Conservation (phyloP, 2,797 vertebrate species). For the Arrhamphus sclerolepis region DNA sequence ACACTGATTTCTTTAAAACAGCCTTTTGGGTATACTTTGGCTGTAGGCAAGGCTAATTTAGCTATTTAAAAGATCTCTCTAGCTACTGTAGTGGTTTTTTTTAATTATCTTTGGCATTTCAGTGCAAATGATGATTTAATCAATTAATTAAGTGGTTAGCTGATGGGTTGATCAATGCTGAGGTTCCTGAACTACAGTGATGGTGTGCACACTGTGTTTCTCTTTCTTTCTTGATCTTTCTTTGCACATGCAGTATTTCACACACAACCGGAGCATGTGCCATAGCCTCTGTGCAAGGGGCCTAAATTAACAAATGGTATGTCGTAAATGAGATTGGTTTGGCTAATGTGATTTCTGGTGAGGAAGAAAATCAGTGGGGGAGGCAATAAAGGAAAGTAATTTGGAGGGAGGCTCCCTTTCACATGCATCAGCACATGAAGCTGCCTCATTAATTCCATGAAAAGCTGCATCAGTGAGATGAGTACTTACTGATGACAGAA, state of each 20-base stretch:
- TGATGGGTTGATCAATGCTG: slow-evolving; percentile 11
- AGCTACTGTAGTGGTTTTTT: slow-evolving; percentile 4
- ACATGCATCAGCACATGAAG: slow-evolving; percentile 70
- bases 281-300: slow-evolving; percentile 22
- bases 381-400: slow-evolving; percentile 74
- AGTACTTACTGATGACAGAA: slow-evolving; percentile 75
- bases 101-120: slow-evolving; percentile 1
- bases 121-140: slow-evolving; percentile 21
- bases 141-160: background rate
- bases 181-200: slow-evolving; percentile 7
- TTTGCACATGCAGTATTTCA: slow-evolving; percentile 13
- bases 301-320: slow-evolving; percentile 73
- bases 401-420: slow-evolving; percentile 62
- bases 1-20: background rate
- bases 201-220: background rate
- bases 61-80: background rate
- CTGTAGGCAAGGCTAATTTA: background rate
- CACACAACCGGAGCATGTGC: slow-evolving; percentile 19
- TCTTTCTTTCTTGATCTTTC: background rate
- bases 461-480: slow-evolving; percentile 76
- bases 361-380: slow-evolving; percentile 20
- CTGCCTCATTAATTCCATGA: slow-evolving; percentile 79
- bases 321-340: slow-evolving; percentile 74
- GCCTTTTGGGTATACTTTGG: background rate
- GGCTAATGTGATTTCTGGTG: slow-evolving; percentile 76